A percentile compares a stretch with the other conserved stretches of the same genome.
Conservation (phyloP, 1,140 invertebrate genomes). For the Hypothenemus hampei region DNA sequence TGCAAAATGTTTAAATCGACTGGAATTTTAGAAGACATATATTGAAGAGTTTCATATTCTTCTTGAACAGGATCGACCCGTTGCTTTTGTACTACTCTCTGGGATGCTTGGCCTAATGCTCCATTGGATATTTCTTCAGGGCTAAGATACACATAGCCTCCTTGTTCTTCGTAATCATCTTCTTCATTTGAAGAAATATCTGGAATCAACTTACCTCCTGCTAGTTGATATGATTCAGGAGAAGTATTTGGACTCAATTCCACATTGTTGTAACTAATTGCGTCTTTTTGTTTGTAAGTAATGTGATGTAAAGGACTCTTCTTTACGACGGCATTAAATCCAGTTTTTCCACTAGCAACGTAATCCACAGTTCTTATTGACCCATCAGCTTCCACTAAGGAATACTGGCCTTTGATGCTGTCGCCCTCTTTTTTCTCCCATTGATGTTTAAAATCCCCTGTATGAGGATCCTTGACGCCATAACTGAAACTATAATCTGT, state of each 20-base stretch:
- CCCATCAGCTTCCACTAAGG: constrained; percentile 52
- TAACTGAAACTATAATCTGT: constrained; percentile 64
- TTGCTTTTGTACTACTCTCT: constrained; percentile 11
- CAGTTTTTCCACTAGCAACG: constrained; percentile 53
- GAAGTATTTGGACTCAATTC: neutral
- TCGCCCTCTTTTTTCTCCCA: constrained; percentile 44
- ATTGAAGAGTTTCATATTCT: constrained; percentile 27
- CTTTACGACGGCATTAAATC: constrained; percentile 45
- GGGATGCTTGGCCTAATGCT: constrained; percentile 18
- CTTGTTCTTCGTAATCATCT: constrained; percentile 4
- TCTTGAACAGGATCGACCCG: constrained; percentile 17
- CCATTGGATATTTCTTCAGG: constrained; percentile 26
- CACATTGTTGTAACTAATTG: constrained; percentile 17
- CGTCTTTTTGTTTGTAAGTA: constrained; percentile 11
- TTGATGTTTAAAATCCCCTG: constrained; percentile 59
- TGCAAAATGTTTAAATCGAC: constrained; percentile 33
- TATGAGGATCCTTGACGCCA: constrained; percentile 65
- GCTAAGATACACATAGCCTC: constrained; percentile 18
- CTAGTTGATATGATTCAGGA: neutral
- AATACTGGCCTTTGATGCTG: constrained; percentile 41
- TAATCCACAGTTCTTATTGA: constrained; percentile 54
- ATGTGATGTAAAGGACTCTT: constrained; percentile 37
- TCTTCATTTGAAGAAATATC: neutral
- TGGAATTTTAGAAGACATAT: constrained; percentile 25
- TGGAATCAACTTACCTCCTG: neutral